These are phyloP conservation scores for Drosophila subquinaria DNA, from an alignment of 2,888 invertebrate species.

Conservation along the genomic window DNA sequence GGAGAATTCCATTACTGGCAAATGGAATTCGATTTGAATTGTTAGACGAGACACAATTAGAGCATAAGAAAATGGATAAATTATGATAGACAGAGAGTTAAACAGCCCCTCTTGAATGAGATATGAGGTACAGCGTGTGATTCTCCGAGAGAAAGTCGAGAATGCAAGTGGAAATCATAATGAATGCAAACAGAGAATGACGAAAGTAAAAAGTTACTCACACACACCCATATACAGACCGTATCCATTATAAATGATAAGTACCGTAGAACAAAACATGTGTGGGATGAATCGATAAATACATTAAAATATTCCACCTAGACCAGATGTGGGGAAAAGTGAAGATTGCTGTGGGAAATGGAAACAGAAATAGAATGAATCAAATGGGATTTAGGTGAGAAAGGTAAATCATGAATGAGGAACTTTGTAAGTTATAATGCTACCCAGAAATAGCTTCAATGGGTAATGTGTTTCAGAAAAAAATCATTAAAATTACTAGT, in stretches of 20 bases:
- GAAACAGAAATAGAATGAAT: neutral
- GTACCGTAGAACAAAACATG: too few species aligned
- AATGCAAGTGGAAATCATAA: slow-evolving; percentile 6
- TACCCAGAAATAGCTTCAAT: neutral
- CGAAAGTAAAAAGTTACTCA: neutral
- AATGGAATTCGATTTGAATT: slow-evolving; percentile 59
- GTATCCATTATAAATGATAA: too few species aligned
- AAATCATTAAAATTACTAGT: neutral
- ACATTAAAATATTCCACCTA: too few species aligned
- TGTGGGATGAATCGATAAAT: too few species aligned
- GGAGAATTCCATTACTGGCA: slow-evolving; percentile 44
- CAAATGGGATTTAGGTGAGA: slow-evolving; percentile 1
- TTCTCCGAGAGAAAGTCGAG: neutral
- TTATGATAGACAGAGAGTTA: slow-evolving; percentile 16
- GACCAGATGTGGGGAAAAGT: neutral
- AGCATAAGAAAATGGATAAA: slow-evolving; percentile 39
- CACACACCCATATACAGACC: too few species aligned
- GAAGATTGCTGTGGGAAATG: neutral
- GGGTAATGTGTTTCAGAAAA: neutral
- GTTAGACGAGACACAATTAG: slow-evolving; percentile 61
- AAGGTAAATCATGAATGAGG: neutral
- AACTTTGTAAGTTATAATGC: neutral
- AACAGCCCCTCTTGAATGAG: neutral
- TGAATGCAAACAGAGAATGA: neutral
- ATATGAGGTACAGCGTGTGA: neutral